A percentile compares a stretch with the other conserved stretches of the same genome.
Evolutionary conservation across 2,113 vertebrate genomes (phyloP).

Genomic region (Chlorodrepanis virens): DNA sequence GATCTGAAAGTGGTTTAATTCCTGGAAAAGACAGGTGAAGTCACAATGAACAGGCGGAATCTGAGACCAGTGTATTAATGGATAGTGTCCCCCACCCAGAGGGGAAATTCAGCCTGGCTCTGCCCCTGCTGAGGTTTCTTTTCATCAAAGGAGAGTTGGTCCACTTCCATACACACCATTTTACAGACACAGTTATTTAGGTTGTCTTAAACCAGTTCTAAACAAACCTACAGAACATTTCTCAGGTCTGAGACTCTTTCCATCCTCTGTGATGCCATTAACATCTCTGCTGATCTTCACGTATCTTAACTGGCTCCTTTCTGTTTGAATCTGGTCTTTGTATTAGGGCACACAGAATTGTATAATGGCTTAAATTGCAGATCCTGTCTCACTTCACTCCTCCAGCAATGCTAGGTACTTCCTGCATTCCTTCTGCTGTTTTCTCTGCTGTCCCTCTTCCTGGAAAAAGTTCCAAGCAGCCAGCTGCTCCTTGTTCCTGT

Average conservation of each 20-base stretch:
- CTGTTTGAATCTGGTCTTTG: not conserved
- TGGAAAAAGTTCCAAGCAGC: slow-evolving; percentile 25
- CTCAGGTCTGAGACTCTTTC: not conserved
- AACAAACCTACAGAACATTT: not conserved
- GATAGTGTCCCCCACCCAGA: not conserved
- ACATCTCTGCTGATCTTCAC: not conserved
- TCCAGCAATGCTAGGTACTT: slow-evolving; percentile 34
- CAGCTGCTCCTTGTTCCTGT: slow-evolving; percentile 16
- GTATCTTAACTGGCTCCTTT: not conserved
- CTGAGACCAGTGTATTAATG: not conserved
- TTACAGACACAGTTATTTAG: not conserved
- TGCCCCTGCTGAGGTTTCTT: not conserved
- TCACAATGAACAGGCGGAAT: not conserved
- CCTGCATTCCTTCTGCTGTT: slow-evolving; percentile 47
- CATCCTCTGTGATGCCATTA: not conserved
- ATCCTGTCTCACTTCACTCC: not conserved
- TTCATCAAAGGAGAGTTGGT: not conserved
- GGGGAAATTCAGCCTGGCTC: not conserved
- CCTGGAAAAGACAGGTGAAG: not conserved
- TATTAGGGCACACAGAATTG: not conserved
- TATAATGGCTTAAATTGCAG: not conserved
- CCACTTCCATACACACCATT: not conserved
- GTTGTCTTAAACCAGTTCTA: not conserved
- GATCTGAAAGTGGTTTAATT: not conserved
- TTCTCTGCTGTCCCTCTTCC: slow-evolving; percentile 33